A percentile compares a stretch with the other conserved stretches of the same genome.
Evolutionary conservation across 2,113 vertebrate genomes (phyloP).

Genomic region (Saguinus midas): DNA sequence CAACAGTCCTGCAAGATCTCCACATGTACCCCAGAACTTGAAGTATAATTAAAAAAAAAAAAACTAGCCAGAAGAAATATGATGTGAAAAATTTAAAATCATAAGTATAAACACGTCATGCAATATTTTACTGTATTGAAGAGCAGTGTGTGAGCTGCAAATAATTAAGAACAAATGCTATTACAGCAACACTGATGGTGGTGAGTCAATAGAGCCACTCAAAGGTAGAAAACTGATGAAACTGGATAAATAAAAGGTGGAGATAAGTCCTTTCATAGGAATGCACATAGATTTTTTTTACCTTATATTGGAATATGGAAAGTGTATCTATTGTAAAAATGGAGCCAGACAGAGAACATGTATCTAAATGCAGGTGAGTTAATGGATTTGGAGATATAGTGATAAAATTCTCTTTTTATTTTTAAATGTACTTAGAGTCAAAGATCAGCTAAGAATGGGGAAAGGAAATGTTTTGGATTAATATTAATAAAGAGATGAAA

Average conservation of each 20-base stretch:
- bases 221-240: not conserved
- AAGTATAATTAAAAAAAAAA: no score
- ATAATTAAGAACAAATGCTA: not conserved
- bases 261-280: not conserved
- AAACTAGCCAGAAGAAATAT: not conserved
- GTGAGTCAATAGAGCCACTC: not conserved
- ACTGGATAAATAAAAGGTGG: not conserved
- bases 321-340: not conserved
- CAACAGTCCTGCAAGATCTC: no score
- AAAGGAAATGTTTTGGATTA: not conserved
- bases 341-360: not conserved
- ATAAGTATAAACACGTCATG: not conserved
- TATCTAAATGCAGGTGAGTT: not conserved
- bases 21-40: no score
- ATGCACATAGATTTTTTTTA: not conserved
- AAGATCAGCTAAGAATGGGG: not conserved
- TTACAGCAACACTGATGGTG: not conserved
- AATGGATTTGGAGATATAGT: not conserved
- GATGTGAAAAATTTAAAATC: not conserved
- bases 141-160: not conserved
- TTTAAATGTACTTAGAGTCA: conserved; percentile 3
- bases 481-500: not conserved
- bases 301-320: not conserved
- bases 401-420: not conserved
- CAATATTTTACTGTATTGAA: not conserved